A percentile compares a stretch with the other conserved stretches of the same genome.
These are phyloP conservation scores for Nasonovia ribisnigri DNA, from an alignment of 2,888 invertebrate genomes.

Conservation along the genomic window DNA sequence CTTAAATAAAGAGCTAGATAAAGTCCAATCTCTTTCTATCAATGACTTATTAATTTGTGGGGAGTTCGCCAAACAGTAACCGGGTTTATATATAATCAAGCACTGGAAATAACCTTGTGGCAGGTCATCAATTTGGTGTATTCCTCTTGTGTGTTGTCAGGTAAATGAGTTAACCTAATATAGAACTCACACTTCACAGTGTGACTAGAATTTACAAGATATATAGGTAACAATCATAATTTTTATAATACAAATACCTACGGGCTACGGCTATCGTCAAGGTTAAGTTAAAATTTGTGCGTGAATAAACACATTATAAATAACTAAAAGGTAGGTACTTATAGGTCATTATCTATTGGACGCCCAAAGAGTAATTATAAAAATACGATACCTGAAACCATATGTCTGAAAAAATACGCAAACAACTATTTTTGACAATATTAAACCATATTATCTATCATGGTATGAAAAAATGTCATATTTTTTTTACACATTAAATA, in stretches of 20 bases:
- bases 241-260: background rate
- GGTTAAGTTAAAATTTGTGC: conserved; percentile 1
- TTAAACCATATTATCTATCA: background rate
- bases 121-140: conserved; percentile 25
- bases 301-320: conserved; percentile 3
- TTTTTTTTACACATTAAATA: background rate
- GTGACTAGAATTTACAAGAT: background rate
- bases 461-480: background rate
- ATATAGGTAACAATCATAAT: background rate
- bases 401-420: background rate
- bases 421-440: background rate
- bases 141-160: background rate
- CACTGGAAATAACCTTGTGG: conserved; percentile 28
- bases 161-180: conserved; percentile 4
- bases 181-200: background rate
- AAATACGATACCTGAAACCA: conserved; percentile 22
- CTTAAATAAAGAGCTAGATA: conserved; percentile 19
- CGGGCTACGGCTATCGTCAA: background rate
- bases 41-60: conserved; percentile 22
- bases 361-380: background rate
- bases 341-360: background rate
- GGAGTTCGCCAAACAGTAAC: background rate
- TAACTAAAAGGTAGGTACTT: conserved; percentile 36
- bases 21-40: background rate
- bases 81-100: conserved; percentile 18